Evolutionary conservation across 2,797 vertebrate species (phyloP).

Genomic region (Podarcis lilfordi): DNA sequence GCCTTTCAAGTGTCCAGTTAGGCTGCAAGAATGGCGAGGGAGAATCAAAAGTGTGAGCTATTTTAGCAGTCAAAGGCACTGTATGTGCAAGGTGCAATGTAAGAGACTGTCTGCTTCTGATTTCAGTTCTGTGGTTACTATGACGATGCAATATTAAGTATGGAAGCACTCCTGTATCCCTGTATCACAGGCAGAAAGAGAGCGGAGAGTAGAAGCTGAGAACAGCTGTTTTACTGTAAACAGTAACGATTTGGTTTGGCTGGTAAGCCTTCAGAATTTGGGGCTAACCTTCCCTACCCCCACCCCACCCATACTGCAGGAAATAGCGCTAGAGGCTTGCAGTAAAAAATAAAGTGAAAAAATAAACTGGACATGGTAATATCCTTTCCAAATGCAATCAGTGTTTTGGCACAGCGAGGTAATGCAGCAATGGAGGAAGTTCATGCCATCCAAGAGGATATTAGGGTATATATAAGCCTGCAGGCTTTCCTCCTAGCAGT

Average conservation of each 20-base stretch:
- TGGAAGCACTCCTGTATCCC: slow-evolving; percentile 53
- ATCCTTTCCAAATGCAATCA: slow-evolving; percentile 25
- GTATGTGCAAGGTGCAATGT: slow-evolving; percentile 66
- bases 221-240: slow-evolving; percentile 75
- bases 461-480: slow-evolving; percentile 47
- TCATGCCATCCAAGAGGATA: slow-evolving; percentile 39
- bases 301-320: slow-evolving; percentile 20
- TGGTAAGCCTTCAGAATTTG: slow-evolving; percentile 67
- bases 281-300: slow-evolving; percentile 49
- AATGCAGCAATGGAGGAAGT: slow-evolving; percentile 44
- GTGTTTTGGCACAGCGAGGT: slow-evolving; percentile 10
- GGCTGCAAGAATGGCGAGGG: slow-evolving; percentile 42
- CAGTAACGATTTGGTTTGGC: slow-evolving; percentile 66
- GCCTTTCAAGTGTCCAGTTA: slow-evolving; percentile 64
- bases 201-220: slow-evolving; percentile 45
- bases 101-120: slow-evolving; percentile 56
- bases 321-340: slow-evolving; percentile 55
- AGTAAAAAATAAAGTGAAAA: slow-evolving; percentile 23
- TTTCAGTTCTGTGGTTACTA: slow-evolving; percentile 66
- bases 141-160: slow-evolving; percentile 58
- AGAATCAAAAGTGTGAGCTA: slow-evolving; percentile 46
- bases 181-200: slow-evolving; percentile 53
- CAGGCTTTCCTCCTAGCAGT: slow-evolving; percentile 30
- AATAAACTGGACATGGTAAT: neutral
- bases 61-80: slow-evolving; percentile 60